A percentile compares a stretch with the other conserved stretches of the same genome.
phyloP scores from a whole-genome alignment of 2,113 vertebrate genomes.

The pig (Sus scrofa) region T2T-Sscrofa CM000826.6:154682501-154683000 shows the following conservation, averaged over 20 bases:
- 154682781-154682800: neutral
- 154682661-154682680: too few relatives aligned
- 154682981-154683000: too few relatives aligned
- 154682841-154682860: neutral
- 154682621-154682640: accelerated
- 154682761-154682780: neutral
- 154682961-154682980: too few relatives aligned
- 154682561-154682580: neutral
- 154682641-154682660: neutral
- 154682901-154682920: neutral
- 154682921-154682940: too few relatives aligned
- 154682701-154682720: too few relatives aligned
- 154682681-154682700: accelerated
- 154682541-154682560: accelerated
- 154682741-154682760: neutral
- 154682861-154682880: neutral
- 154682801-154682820: accelerated
- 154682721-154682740: neutral
- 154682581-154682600: accelerated
- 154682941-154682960: too few relatives aligned
- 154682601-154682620: accelerated
- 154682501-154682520: accelerated
- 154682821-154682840: accelerated
- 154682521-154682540: accelerated
- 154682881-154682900: neutral